These are phyloP conservation scores for Diuraphis noxia DNA, from an alignment of 1,140 invertebrate genomes.

Conservation along the genomic window DNA sequence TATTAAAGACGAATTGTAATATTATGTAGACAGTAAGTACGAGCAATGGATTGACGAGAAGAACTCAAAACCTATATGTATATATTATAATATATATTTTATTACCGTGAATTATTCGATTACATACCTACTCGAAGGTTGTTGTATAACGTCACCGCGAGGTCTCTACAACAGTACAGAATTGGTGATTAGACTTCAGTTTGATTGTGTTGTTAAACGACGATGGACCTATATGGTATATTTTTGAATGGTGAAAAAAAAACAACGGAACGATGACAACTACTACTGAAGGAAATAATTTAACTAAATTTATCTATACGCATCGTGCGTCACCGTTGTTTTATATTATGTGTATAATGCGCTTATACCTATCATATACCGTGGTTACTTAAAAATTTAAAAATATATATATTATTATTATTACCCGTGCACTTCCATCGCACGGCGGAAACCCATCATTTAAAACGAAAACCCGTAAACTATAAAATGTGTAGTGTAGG, in stretches of 20 bases:
- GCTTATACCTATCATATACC: too few relatives aligned
- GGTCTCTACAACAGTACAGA: neutral
- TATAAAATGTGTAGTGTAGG: neutral
- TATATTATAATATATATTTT: too few relatives aligned
- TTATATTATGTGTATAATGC: neutral
- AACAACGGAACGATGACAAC: neutral
- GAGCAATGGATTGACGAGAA: neutral
- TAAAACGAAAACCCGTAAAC: neutral
- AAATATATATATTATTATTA: neutral
- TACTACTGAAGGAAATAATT: too few relatives aligned
- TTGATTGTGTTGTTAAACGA: neutral
- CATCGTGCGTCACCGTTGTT: neutral
- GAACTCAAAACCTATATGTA: neutral
- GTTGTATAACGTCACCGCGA: neutral
- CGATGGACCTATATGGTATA: neutral
- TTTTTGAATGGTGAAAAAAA: neutral
- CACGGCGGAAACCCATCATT: neutral
- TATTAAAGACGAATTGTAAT: neutral
- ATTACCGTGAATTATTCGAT: neutral
- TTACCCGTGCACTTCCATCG: neutral
- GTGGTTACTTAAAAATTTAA: neutral
- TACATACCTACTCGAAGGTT: neutral
- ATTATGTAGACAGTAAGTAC: neutral
- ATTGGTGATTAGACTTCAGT: neutral
- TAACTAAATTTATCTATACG: neutral